Percentiles rank a stretch among this genome's conserved stretches.
Conservation (phyloP, 2,888 invertebrate genomes). For the Melinaea menophilus region DNA sequence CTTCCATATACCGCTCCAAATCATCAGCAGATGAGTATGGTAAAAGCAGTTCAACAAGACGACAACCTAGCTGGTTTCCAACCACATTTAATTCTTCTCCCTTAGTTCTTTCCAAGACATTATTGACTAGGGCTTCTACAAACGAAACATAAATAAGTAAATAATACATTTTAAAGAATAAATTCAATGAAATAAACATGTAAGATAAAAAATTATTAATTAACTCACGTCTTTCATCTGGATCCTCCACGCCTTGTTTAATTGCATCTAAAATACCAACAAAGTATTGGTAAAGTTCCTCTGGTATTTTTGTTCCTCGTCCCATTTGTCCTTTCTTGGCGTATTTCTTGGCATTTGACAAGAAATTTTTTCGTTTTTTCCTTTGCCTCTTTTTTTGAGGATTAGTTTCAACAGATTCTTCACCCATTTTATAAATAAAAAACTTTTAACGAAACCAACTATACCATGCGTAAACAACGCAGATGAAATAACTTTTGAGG, state of each 20-base stretch:
- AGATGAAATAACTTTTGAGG: not conserved
- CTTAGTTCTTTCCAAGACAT: conserved; percentile 84
- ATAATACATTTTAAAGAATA: conserved; percentile 1
- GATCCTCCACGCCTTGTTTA: conserved; percentile 81
- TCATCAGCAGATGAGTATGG: conserved; percentile 81
- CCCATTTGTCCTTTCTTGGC: conserved; percentile 85
- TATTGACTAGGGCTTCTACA: conserved; percentile 83
- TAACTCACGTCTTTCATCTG: conserved; percentile 83
- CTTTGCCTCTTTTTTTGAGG: conserved; percentile 67
- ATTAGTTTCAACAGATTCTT: conserved; percentile 43
- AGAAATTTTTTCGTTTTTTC: conserved; percentile 81
- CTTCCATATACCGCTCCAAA: conserved; percentile 80
- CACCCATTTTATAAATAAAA: conserved; percentile 47
- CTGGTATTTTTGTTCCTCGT: conserved; percentile 82
- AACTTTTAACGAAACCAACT: not conserved
- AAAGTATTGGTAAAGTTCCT: conserved; percentile 87
- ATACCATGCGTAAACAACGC: not conserved
- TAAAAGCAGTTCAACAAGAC: conserved; percentile 86
- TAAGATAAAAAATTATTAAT: too few relatives aligned
- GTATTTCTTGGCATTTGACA: conserved; percentile 86
- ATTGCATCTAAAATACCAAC: conserved; percentile 85
- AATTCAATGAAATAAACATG: too few relatives aligned
- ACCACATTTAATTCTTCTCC: conserved; percentile 84
- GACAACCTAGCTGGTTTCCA: conserved; percentile 88
- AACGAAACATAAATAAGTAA: conserved; percentile 28